Evolutionary conservation across 2,888 invertebrate genomes (phyloP), one percentile per base, ranked within the genome.

Genomic region (Gastrophysa polygoni): DNA sequence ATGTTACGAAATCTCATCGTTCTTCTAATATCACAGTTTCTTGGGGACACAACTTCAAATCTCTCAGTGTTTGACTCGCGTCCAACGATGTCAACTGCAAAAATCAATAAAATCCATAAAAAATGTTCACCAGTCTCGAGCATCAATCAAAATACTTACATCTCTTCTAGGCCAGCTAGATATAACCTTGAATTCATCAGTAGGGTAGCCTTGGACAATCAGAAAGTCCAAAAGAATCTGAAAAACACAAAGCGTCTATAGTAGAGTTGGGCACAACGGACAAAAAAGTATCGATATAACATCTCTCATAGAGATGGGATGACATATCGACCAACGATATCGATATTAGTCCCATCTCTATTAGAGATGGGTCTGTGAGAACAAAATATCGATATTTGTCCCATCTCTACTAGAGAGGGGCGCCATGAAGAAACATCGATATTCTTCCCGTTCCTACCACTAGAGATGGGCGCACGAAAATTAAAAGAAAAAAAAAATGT

Each of bases 21-120:
- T 95, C 95, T 83, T 97, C 96, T 73, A 97, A 85, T 85, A 93
- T 95, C 73, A 97, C 88, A 71, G 96, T 96, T 86, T 97, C 97
- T 86, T 97, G 96, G 57, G 95, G 92, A 83, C 87, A 95, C 75
- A 97, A 87, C 81, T 95, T 95, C 72, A 96, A 84, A 72, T 91
- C 89, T 80, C 89, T 86, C 72, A 98, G 83, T 65, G 95, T 92
- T 81, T 89, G 87, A 76, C 84, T 86, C 48, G 85, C 84, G 82
- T 95, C 90, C 82, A 93, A 85, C 68, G 88, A 85, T 67, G 95
- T 93, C 69, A 95, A 84, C 94, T 95, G 85, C 4, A 83, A 83
- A 70, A 68, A 70, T 75, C 17, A 24, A 16, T 20, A 0, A 29
- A 49, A 16, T 28, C 8, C 24, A 24, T 24, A 2, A 28, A 8